Evolutionary conservation across 2,797 vertebrate species (phyloP), one percentile per base, ranked within the genome.

Genomic region (Amblyopsis hoosieri): DNA sequence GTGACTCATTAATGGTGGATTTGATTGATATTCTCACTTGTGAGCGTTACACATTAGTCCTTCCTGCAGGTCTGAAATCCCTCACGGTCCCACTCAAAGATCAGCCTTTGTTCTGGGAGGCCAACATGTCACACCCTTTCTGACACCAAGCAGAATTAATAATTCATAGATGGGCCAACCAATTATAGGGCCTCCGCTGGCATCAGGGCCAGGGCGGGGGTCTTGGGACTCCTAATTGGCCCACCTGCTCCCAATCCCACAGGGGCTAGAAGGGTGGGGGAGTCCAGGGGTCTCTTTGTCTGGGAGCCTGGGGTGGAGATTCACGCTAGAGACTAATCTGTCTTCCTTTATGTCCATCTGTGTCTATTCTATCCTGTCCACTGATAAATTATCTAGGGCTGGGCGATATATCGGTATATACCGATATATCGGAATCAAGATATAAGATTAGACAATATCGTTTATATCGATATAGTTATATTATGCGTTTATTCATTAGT

Each of bases 151-250:
- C 54, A 8, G 70, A 79, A 88, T 93, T 90, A 90, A 94, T 94
- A 92, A 94, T 93, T 93, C 88, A 94, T 91, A 78, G 80, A 89
- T 83, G 75, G 88, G 79, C 72, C 87, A 87, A 86, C 88, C 91
- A 93, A 93, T 94, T 94, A 93, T 86, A 72, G 62, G 69, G 63
- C 62, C 75, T 78, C 71, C 73, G 70, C 78, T 74, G 46, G 70
- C 80, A 85, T 90, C 82, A 85, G 85, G 80, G 77, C 58, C 72
- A 62, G 65, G n/a, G 56, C 45, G 64, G 63, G 54, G 47, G 71
- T 79, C 84, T 9, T 48, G 52, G 87, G 85, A 85, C 84, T 62
- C 69, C 75, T 85, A 90, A 92, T 90, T 89, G 91, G 90, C 85
- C 92, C 91, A 93, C 90, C 92, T 93, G 92, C 91, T 91, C 88